Conservation (phyloP, 2,113 vertebrate species). For the Charina bottae region DNA sequence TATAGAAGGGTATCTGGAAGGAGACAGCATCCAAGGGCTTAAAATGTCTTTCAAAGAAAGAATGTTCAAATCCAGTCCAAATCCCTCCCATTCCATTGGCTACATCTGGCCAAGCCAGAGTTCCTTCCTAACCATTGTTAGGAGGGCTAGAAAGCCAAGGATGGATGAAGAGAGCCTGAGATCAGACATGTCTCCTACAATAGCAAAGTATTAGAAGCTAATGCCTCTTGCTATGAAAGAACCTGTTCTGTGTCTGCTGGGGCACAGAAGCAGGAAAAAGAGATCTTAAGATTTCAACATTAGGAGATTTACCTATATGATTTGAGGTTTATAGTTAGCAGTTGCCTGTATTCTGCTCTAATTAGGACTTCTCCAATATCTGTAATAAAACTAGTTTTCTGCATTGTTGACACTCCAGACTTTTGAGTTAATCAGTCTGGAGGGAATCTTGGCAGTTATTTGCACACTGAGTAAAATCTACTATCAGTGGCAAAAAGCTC, state of each 20-base stretch:
- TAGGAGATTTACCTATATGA: too few relatives aligned
- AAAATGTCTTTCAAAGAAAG: neutral
- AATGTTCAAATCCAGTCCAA: neutral
- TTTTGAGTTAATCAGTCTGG: neutral
- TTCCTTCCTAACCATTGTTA: neutral
- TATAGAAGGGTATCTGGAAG: constrained; percentile 92
- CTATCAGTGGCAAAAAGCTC: accelerated
- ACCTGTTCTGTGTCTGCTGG: too few relatives aligned
- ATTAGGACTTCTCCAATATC: neutral
- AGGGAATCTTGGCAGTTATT: neutral
- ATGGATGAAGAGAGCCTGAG: too few relatives aligned
- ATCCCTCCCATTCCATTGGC: neutral
- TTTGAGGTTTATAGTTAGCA: too few relatives aligned
- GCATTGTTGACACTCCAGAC: neutral
- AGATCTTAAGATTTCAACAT: too few relatives aligned
- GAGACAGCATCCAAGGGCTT: neutral
- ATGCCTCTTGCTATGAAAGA: too few relatives aligned
- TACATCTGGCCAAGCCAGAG: neutral
- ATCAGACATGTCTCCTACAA: too few relatives aligned
- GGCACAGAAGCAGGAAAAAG: too few relatives aligned
- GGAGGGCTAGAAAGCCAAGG: neutral
- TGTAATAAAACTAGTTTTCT: neutral
- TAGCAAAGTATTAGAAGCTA: too few relatives aligned
- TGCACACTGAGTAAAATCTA: neutral
- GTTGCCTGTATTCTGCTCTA: too few relatives aligned